A percentile compares a stretch with the other conserved stretches of the same genome.
Evolutionary conservation across 2,113 vertebrate genomes (phyloP).

Genomic region (Peucedramus taeniatus): DNA sequence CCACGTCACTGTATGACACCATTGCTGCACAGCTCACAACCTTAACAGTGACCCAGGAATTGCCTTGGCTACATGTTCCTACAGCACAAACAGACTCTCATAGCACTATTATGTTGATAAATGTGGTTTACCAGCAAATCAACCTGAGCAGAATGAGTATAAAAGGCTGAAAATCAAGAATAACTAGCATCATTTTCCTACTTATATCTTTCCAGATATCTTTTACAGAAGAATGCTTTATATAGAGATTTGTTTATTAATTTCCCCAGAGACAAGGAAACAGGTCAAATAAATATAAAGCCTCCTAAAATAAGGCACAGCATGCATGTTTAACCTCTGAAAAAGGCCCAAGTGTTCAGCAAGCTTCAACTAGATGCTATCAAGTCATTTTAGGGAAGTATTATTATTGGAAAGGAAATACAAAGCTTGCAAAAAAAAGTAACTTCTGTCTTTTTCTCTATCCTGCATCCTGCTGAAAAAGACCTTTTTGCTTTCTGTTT

Average conservation of each 20-base stretch:
- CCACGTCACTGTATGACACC: not conserved
- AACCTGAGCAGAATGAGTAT: not conserved
- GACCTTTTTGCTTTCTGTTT: not conserved
- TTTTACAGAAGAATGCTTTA: not conserved
- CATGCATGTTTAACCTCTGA: not conserved
- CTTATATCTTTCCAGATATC: not conserved
- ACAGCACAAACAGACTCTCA: not conserved
- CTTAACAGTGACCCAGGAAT: rapidly evolving
- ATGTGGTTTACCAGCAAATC: not conserved
- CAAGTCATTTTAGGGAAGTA: not conserved
- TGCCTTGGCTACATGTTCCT: not conserved
- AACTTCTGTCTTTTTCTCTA: not conserved
- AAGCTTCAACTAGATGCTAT: not conserved
- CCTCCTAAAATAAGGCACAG: not conserved
- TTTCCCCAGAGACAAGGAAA: not conserved
- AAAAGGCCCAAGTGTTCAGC: not conserved
- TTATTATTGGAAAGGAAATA: not conserved
- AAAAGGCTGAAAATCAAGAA: not conserved
- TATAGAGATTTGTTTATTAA: not conserved
- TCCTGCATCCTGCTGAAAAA: not conserved
- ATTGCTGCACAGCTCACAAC: not conserved
- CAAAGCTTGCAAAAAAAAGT: not conserved
- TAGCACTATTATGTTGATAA: not conserved
- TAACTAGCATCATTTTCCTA: not conserved
- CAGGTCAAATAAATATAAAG: not conserved